These are phyloP conservation scores for Pagetopsis macropterus DNA, from an alignment of 2,797 vertebrate genomes.

Conservation along the genomic window DNA sequence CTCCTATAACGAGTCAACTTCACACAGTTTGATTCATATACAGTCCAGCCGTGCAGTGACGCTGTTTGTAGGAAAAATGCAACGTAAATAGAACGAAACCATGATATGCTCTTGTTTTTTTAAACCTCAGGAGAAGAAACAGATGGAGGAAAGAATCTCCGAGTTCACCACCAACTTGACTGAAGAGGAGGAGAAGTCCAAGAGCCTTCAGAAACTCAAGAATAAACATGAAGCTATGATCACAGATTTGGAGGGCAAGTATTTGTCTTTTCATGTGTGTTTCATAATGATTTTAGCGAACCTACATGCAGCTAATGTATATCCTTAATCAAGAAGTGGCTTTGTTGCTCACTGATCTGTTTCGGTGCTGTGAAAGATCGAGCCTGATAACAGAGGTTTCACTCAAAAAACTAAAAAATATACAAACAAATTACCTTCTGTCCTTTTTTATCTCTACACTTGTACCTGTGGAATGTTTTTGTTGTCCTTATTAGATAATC, in stretches of 20 bases:
- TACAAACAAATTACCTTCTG: no score
- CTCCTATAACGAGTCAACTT: background rate
- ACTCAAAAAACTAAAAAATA: no score
- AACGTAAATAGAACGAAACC: background rate
- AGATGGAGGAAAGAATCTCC: constrained; percentile 90
- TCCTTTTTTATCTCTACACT: background rate
- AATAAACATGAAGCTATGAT: constrained; percentile 99
- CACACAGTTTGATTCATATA: background rate
- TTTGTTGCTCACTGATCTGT: no score
- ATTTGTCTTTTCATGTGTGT: background rate
- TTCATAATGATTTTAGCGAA: background rate
- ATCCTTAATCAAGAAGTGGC: no score
- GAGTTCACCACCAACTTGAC: constrained; percentile 93
- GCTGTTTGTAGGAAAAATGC: background rate
- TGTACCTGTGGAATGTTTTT: background rate
- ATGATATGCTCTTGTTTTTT: background rate
- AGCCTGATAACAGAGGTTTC: no score
- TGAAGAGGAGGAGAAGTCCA: constrained; percentile 97
- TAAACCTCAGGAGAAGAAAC: constrained; percentile 90
- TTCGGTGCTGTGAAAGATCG: no score
- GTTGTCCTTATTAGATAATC: background rate
- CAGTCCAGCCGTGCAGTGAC: background rate
- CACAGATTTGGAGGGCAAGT: constrained; percentile 91
- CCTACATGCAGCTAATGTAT: background rate
- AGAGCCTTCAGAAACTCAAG: constrained; percentile 95